Evolutionary conservation across 1,140 invertebrate species (phyloP).

Genomic region (Samia ricini): DNA sequence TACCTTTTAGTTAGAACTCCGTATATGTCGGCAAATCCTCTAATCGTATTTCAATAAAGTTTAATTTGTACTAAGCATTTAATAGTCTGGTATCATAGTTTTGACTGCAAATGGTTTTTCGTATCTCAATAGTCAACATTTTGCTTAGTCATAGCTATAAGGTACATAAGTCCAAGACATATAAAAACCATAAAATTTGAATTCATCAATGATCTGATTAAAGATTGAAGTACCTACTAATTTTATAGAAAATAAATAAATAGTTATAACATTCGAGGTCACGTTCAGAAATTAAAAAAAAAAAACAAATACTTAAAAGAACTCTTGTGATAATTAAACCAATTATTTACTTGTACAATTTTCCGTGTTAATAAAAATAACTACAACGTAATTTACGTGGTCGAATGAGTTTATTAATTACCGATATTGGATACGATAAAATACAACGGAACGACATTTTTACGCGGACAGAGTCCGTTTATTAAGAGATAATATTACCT

Average conservation of each 20-base stretch:
- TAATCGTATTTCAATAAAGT: neutral
- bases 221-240: no score
- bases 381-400: slow-evolving; percentile 28
- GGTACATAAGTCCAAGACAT: neutral
- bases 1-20: neutral
- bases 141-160: neutral
- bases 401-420: slow-evolving; percentile 55
- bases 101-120: neutral
- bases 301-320: no score
- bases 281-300: neutral
- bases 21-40: neutral
- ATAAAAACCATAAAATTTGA: no score
- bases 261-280: no score
- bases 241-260: no score
- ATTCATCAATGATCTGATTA: no score
- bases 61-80: neutral
- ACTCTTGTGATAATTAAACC: no score
- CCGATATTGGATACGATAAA: slow-evolving; percentile 51
- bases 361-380: slow-evolving; percentile 6
- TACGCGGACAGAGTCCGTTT: slow-evolving; percentile 64
- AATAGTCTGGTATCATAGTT: neutral
- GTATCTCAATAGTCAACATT: neutral
- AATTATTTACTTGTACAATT: neutral
- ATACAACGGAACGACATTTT: slow-evolving; percentile 65
- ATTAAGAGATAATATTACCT: slow-evolving; percentile 76